phyloP scores from a whole-genome alignment of 2,888 invertebrate species.

The Chrysolina haemoptera region DNA sequence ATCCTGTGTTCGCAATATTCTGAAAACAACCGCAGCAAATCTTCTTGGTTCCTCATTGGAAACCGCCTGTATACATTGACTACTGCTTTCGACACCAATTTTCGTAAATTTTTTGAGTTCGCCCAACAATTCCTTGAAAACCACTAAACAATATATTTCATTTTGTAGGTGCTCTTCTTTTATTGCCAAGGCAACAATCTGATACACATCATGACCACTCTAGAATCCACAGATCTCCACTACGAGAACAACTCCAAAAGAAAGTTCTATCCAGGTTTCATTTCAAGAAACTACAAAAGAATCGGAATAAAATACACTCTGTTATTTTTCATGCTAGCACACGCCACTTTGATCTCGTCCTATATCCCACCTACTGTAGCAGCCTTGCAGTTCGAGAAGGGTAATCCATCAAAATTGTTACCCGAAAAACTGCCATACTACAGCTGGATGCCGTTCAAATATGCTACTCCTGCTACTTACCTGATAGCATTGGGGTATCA shows the following conservation, averaged over 20 bases:
- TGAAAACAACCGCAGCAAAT: too few relatives aligned
- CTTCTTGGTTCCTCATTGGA: too few relatives aligned
- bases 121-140: too few relatives aligned
- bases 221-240: slow-evolving; percentile 57
- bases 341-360: slow-evolving; percentile 60
- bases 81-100: too few relatives aligned
- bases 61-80: too few relatives aligned
- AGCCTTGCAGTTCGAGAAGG: slow-evolving; percentile 44
- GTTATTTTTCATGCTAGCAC: slow-evolving; percentile 59
- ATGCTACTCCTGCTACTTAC: slow-evolving; percentile 58
- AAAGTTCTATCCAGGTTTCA: slow-evolving; percentile 54
- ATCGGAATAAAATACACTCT: slow-evolving; percentile 59
- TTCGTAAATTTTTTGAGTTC: too few relatives aligned
- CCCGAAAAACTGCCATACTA: slow-evolving; percentile 59
- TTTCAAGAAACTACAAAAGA: slow-evolving; percentile 54
- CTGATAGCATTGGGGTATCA: slow-evolving; percentile 63
- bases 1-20: too few relatives aligned
- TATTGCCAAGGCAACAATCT: slow-evolving; percentile 54
- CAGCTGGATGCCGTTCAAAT: slow-evolving; percentile 65
- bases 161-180: slow-evolving; percentile 57
- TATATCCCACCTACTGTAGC: slow-evolving; percentile 60
- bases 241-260: slow-evolving; percentile 53
- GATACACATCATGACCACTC: slow-evolving; percentile 54
- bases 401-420: slow-evolving; percentile 43
- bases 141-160: not conserved